Evolutionary conservation across 2,113 vertebrate species (phyloP).

Genomic region (Neolamprologus fasciatus): DNA sequence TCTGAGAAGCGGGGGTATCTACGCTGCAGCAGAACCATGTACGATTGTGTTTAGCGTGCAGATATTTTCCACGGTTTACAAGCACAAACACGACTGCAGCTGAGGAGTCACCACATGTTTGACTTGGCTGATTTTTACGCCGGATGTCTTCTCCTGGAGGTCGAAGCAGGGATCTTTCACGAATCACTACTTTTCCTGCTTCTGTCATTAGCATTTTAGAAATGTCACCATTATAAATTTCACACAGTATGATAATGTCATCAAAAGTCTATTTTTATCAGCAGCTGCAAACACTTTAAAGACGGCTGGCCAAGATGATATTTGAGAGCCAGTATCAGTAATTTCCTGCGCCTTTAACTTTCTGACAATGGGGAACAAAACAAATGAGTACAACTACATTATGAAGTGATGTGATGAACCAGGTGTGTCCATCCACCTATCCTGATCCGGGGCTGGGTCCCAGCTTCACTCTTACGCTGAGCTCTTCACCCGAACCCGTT

Average conservation of each 20-base stretch:
- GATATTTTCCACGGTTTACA: not conserved
- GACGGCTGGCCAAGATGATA: not conserved
- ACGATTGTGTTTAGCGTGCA: not conserved
- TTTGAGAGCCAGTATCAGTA: not conserved
- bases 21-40: not conserved
- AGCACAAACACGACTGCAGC: not conserved
- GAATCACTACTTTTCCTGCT: not conserved
- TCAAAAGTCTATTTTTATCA: not conserved
- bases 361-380: not conserved
- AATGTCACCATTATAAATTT: not conserved
- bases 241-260: not conserved
- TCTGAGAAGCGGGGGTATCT: too few species aligned
- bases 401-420: not conserved
- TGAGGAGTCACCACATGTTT: not conserved
- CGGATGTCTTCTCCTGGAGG: not conserved
- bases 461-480: not conserved
- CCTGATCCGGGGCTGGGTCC: not conserved
- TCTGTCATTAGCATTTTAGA: not conserved
- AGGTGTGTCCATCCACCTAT: not conserved
- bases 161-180: not conserved
- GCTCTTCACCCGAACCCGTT: accelerated
- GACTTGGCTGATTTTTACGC: not conserved
- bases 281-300: not conserved
- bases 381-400: not conserved
- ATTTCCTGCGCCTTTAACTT: not conserved